Percentiles rank a stretch among this genome's conserved stretches.
phyloP scores from a whole-genome alignment of 2,888 invertebrate species.

The Agrotis clavis region DNA sequence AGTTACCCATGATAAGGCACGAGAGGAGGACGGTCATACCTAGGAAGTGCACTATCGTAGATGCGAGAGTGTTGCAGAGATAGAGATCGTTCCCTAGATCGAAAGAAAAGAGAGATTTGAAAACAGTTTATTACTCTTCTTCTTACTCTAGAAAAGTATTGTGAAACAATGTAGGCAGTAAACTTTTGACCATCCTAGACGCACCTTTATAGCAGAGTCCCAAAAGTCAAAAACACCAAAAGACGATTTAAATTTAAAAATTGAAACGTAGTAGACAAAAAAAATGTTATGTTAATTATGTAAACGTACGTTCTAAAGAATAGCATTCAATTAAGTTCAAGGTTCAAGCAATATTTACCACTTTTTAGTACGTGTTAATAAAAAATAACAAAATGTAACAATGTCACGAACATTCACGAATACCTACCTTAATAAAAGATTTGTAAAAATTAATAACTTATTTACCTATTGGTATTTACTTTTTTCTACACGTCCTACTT shows the following conservation, averaged over 20 bases:
- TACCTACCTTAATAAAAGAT: not conserved
- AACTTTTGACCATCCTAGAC: not conserved
- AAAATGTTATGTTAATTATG: not conserved
- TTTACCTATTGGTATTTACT: conserved; percentile 10
- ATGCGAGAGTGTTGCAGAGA: not conserved
- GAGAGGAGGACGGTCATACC: not conserved
- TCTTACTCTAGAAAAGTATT: not conserved
- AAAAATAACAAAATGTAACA: not conserved
- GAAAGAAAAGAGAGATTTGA: not conserved
- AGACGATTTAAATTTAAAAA: not conserved
- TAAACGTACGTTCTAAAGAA: not conserved
- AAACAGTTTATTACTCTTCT: too few species aligned
- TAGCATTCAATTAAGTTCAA: conserved; percentile 32
- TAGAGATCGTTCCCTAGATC: too few species aligned
- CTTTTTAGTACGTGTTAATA: not conserved
- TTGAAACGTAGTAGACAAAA: not conserved
- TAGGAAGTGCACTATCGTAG: not conserved
- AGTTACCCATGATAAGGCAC: too few species aligned
- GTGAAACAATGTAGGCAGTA: not conserved
- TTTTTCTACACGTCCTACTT: conserved; percentile 17
- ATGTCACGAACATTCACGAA: conserved; percentile 10
- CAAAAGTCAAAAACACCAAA: conserved; percentile 1
- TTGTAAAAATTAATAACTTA: conserved; percentile 1
- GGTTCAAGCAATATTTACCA: conserved; percentile 38
- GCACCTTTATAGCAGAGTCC: not conserved